Evolutionary conservation across 2,113 vertebrate genomes (phyloP).

Genomic region (Ondatra zibethicus): DNA sequence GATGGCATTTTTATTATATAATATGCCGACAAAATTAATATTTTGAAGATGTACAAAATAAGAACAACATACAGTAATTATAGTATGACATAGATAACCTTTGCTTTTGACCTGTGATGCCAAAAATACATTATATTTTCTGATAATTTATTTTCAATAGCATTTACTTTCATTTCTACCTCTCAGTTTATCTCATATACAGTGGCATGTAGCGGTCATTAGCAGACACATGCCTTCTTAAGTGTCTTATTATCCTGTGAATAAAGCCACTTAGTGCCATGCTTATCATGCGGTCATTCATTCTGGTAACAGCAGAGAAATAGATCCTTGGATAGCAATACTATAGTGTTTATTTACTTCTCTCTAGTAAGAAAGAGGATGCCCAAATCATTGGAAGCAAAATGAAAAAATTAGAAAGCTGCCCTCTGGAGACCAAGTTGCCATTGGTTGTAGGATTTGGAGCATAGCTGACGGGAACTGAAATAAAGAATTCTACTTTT

Average conservation of each 20-base stretch:
- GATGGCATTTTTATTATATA: background rate
- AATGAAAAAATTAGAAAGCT: background rate
- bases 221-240: background rate
- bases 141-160: background rate
- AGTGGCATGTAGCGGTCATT: background rate
- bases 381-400: background rate
- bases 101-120: background rate
- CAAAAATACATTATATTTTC: slow-evolving; percentile 5
- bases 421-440: background rate
- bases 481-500: background rate
- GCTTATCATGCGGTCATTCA: background rate
- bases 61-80: background rate
- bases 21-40: background rate
- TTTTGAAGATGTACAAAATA: background rate
- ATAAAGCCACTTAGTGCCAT: background rate
- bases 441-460: background rate
- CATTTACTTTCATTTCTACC: background rate
- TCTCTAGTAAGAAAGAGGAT: background rate
- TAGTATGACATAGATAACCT: background rate
- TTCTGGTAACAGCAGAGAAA: background rate
- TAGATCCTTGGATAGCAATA: background rate
- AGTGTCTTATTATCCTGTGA: background rate
- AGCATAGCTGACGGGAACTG: background rate
- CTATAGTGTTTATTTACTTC: background rate
- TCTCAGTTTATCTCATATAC: background rate